Evolutionary conservation across 1,140 invertebrate genomes (phyloP).

Genomic region (Palaemon carinicauda): DNA sequence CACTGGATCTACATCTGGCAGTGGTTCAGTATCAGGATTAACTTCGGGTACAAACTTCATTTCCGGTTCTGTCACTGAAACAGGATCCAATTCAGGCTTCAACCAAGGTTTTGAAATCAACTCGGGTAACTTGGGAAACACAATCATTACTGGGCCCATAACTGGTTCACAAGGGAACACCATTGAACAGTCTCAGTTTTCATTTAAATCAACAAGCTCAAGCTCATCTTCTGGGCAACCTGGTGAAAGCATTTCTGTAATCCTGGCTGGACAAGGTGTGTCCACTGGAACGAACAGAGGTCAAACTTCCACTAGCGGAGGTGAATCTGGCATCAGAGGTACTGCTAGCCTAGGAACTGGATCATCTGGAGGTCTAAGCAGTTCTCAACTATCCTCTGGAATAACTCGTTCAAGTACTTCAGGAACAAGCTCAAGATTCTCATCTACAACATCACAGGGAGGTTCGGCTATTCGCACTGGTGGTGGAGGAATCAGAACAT

Average conservation of each 20-base stretch:
- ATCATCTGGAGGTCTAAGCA: background rate
- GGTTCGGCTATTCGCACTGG: background rate
- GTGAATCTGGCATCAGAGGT: background rate
- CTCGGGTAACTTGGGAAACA: no score
- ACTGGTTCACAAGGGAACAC: background rate
- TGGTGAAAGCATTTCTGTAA: background rate
- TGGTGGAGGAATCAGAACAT: background rate
- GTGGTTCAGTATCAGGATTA: background rate
- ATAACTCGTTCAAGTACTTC: no score
- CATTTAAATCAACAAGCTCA: background rate
- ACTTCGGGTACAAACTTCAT: background rate
- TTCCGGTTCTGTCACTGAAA: no score
- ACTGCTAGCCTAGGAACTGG: background rate
- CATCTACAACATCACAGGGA: background rate
- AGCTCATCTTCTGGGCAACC: background rate
- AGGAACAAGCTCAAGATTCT: background rate
- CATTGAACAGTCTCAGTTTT: background rate
- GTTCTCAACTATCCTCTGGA: background rate
- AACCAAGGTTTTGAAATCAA: no score
- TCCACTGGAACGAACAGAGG: background rate
- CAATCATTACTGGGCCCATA: no score
- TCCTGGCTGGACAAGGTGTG: background rate
- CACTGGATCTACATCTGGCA: background rate
- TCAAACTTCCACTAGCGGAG: background rate
- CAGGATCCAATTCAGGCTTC: no score